These are phyloP conservation scores for Stenichneumon culpator DNA, from an alignment of 2,888 invertebrate species.

Conservation along the genomic window DNA sequence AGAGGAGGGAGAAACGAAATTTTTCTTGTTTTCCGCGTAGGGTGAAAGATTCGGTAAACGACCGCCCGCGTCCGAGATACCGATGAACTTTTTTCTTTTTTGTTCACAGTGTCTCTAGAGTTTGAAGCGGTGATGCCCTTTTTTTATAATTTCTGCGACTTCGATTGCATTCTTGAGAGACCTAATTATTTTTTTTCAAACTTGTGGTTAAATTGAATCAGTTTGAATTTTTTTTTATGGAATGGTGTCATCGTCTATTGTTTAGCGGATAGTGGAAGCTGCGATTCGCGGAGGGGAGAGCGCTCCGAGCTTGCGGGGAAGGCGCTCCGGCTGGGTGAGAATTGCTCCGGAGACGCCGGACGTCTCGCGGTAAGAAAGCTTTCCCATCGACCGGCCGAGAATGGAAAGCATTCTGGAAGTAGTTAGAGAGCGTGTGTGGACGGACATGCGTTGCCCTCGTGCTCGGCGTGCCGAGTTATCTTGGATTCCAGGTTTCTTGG, in stretches of 20 bases:
- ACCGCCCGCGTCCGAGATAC: background rate
- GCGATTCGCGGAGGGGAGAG: background rate
- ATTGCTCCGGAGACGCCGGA: constrained; percentile 34
- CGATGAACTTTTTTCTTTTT: background rate
- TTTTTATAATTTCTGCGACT: too few relatives aligned
- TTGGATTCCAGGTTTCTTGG: background rate
- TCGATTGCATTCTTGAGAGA: background rate
- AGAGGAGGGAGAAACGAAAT: background rate
- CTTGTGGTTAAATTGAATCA: background rate
- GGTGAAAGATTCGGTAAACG: constrained; percentile 19
- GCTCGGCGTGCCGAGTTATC: background rate
- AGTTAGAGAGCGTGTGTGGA: constrained; percentile 47
- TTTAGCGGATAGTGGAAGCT: background rate
- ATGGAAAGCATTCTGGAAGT: constrained; percentile 38
- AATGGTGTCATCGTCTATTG: background rate
- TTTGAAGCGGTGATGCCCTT: too few relatives aligned
- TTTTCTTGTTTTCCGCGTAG: constrained; percentile 9
- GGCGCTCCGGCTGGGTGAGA: constrained; percentile 70
- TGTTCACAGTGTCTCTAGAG: background rate
- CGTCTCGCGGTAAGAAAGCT: constrained; percentile 59
- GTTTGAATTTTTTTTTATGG: background rate
- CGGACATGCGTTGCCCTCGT: constrained; percentile 11
- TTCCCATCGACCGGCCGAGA: constrained; percentile 55
- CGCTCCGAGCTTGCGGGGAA: background rate
- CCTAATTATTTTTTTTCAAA: background rate